These are phyloP conservation scores for Platycheirus albimanus DNA, from an alignment of 2,888 invertebrate species.

Conservation along the genomic window DNA sequence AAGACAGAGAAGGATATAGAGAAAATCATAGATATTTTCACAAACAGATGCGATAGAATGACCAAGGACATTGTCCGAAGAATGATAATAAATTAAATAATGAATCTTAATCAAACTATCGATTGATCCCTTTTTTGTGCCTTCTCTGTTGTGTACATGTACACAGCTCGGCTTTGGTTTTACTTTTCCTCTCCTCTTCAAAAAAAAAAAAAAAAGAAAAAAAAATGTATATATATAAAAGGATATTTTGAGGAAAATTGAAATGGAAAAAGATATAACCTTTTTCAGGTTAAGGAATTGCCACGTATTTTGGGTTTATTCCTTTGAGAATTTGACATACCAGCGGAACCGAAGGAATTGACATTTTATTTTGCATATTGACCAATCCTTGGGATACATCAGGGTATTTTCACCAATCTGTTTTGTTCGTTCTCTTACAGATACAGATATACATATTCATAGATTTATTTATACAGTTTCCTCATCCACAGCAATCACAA, in stretches of 20 bases:
- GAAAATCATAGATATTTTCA: slow-evolving; percentile 17
- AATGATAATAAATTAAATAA: slow-evolving; percentile 70
- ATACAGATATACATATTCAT: background rate
- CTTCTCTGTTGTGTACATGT: no score
- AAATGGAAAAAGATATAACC: slow-evolving; percentile 69
- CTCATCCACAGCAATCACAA: slow-evolving; percentile 50
- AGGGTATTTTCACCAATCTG: slow-evolving; percentile 63
- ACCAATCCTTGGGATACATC: slow-evolving; percentile 62
- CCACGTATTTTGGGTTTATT: slow-evolving; percentile 65
- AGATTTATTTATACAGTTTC: slow-evolving; percentile 19
- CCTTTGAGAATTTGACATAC: slow-evolving; percentile 42
- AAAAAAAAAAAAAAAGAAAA: background rate
- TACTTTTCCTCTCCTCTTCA: background rate
- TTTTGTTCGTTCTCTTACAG: slow-evolving; percentile 23
- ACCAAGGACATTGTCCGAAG: slow-evolving; percentile 66
- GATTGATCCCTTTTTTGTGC: slow-evolving; percentile 54
- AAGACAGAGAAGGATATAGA: background rate
- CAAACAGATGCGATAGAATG: slow-evolving; percentile 56
- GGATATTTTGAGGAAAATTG: slow-evolving; percentile 61
- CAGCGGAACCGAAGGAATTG: slow-evolving; percentile 57
- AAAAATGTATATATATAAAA: no score
- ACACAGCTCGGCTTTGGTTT: slow-evolving; percentile 6
- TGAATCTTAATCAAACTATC: slow-evolving; percentile 73
- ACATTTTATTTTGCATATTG: slow-evolving; percentile 75
- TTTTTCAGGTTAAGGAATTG: slow-evolving; percentile 70